A percentile compares a stretch with the other conserved stretches of the same genome.
These are phyloP conservation scores for Takifugu flavidus DNA, from an alignment of 2,113 vertebrate species.

Conservation along the genomic window DNA sequence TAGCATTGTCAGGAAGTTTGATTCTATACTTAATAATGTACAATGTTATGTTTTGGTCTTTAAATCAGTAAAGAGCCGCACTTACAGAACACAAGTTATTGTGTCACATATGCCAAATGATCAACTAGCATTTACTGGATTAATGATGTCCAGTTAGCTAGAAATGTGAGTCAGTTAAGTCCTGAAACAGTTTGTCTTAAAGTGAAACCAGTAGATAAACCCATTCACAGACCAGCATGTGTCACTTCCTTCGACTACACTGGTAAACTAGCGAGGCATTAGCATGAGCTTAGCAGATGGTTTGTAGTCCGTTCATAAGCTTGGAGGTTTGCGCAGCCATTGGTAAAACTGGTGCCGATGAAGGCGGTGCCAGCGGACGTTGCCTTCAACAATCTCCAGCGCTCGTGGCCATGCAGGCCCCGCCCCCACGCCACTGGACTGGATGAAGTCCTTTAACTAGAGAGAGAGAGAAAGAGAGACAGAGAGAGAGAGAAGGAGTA, in stretches of 20 bases:
- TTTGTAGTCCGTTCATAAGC: conserved; percentile 20
- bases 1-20: too few species aligned
- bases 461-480: not conserved
- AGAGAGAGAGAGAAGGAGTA: not conserved
- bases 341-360: conserved; percentile 92
- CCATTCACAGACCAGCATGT: not conserved
- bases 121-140: not conserved
- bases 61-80: too few species aligned
- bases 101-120: too few species aligned
- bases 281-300: conserved; percentile 30
- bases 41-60: too few species aligned
- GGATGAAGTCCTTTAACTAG: conserved; percentile 92
- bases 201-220: conserved; percentile 29
- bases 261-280: conserved; percentile 12
- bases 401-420: conserved; percentile 84
- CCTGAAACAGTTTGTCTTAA: conserved; percentile 12
- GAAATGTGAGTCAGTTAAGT: too few species aligned
- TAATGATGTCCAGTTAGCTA: conserved; percentile 5
- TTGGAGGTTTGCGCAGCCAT: conserved; percentile 88
- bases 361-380: conserved; percentile 91
- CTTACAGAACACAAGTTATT: too few species aligned
- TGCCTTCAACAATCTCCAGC: conserved; percentile 92
- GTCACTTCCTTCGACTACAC: conserved; percentile 20
- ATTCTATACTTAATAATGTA: too few species aligned
- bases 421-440: conserved; percentile 78